Evolutionary conservation across 1,140 invertebrate species (phyloP), one percentile per base, ranked within the genome.

Genomic region (Nautilus pompilius): DNA sequence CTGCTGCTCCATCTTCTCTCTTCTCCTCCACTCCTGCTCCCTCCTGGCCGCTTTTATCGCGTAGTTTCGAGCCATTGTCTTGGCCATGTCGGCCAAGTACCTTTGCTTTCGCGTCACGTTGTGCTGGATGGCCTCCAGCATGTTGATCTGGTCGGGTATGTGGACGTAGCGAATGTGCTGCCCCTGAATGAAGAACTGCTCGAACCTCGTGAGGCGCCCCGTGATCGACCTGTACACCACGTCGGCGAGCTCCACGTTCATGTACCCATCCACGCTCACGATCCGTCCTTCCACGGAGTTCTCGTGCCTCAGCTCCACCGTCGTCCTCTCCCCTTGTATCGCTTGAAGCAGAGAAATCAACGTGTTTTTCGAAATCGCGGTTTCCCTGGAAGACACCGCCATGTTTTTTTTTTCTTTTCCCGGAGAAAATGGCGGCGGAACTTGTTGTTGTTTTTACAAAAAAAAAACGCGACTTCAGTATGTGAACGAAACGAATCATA

Each of bases 221-320:
- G 82, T 80, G 13, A 84, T 78, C 77, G 87, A 85, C 63, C 83
- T 87, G 66, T 86, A 87, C 17, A 86, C 74, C 53, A 87, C 88
- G 74, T 89, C 82, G 55, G 71, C 78, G 82, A 90, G 85, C n/a
- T 84, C 80, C 41, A 90, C 74, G 71, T 89, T 89, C 89, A 90
- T 90, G 70, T 75, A 89, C 86, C 86, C 87, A 79, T 90, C 88
- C 15, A 88, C 84, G 46, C 84, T 69, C 13, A 80, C 73, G 20
- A 90, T 78, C 30, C 65, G 72, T 34, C 89, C 89, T 69, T 82
- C 86, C 58, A 89, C 78, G 68, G 81, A 84, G 6, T 85, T 80
- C 72, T 89, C 88, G 77, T 89, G 88, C 62, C 87, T 80, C 30
- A 90, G 77, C 77, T 90, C 89, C 20, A 90, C 80, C n/a, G 85